These are phyloP conservation scores for Dinoponera quadriceps DNA, from an alignment of 1,140 invertebrate species.

Conservation along the genomic window DNA sequence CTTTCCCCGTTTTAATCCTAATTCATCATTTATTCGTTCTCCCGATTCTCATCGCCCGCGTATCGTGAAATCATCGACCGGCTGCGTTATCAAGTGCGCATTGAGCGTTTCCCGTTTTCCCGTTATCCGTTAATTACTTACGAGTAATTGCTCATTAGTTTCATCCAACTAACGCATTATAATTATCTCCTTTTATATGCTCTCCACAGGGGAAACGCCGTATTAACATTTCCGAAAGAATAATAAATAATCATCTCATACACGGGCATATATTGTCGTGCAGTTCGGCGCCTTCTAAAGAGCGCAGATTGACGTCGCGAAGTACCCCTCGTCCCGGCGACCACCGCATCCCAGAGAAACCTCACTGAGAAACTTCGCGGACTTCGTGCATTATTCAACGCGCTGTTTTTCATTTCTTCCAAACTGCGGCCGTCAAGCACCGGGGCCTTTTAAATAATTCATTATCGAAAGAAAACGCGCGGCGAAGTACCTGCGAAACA, in stretches of 20 bases:
- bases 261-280: not conserved
- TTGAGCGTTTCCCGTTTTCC: too few species aligned
- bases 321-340: not conserved
- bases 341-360: too few species aligned
- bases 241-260: slow-evolving; percentile 1
- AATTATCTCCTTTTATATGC: too few species aligned
- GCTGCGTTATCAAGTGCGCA: too few species aligned
- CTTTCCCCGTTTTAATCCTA: not conserved
- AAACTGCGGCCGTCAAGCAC: slow-evolving; percentile 48
- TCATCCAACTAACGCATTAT: too few species aligned
- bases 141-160: too few species aligned
- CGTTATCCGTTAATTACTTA: too few species aligned
- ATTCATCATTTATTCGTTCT: too few species aligned
- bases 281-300: not conserved
- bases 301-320: not conserved
- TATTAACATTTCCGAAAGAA: not conserved
- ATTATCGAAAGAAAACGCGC: slow-evolving; percentile 64
- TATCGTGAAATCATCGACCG: too few species aligned
- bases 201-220: not conserved
- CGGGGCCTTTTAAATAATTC: slow-evolving; percentile 67
- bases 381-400: slow-evolving; percentile 63
- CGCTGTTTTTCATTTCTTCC: slow-evolving; percentile 58
- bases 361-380: slow-evolving; percentile 16
- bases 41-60: too few species aligned
- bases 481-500: slow-evolving; percentile 18